phyloP scores from a whole-genome alignment of 1,140 invertebrate species.

The Aplysia californica region DNA sequence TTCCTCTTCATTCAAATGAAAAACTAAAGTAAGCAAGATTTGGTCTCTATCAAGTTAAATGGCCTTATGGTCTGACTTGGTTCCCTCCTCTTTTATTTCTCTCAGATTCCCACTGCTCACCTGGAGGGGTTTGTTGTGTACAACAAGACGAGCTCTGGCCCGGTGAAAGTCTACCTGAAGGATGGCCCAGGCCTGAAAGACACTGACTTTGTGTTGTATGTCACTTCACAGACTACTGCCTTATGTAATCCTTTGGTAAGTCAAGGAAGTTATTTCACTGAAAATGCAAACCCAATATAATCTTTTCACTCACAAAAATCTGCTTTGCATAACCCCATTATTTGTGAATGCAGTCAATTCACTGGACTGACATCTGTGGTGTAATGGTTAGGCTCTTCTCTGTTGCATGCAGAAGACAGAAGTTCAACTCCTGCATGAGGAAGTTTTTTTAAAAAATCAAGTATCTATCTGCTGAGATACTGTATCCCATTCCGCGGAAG shows the following conservation, averaged over 20 bases:
- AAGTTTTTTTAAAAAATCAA: too few relatives aligned
- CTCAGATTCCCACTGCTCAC: slow-evolving; percentile 22
- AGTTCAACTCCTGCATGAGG: background rate
- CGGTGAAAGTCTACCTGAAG: background rate
- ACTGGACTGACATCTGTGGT: background rate
- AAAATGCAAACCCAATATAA: too few relatives aligned
- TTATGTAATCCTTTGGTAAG: slow-evolving; percentile 23
- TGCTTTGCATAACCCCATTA: too few relatives aligned
- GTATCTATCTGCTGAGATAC: too few relatives aligned
- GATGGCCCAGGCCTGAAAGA: slow-evolving; percentile 10
- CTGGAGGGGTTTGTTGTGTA: slow-evolving; percentile 15
- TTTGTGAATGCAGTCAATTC: background rate
- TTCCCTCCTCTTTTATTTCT: background rate
- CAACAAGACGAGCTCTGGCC: background rate
- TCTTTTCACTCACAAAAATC: too few relatives aligned
- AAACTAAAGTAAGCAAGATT: background rate
- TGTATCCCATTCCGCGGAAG: too few relatives aligned
- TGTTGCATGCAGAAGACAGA: background rate
- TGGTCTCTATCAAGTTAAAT: background rate
- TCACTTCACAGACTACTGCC: slow-evolving; percentile 7
- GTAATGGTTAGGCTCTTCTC: background rate
- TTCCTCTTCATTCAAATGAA: background rate
- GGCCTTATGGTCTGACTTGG: background rate
- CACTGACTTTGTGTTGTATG: slow-evolving; percentile 28
- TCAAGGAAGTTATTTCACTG: background rate